Conservation (phyloP, 2,797 vertebrate species). For the Manis crassicaudata region DNA sequence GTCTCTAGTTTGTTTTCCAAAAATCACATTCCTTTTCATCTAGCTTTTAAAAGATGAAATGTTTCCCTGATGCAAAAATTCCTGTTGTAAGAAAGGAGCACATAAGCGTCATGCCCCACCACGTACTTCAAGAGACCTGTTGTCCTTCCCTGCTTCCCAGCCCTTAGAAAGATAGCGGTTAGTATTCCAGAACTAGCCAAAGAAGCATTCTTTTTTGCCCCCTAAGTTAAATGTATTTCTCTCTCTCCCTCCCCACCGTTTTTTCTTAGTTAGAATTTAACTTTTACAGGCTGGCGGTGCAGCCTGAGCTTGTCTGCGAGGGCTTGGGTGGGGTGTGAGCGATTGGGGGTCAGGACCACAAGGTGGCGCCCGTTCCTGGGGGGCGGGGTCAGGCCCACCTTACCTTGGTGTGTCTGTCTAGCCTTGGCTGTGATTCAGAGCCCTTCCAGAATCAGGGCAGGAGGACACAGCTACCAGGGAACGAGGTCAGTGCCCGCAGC, state of each 20-base stretch:
- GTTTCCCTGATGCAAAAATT: background rate
- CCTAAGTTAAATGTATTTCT: background rate
- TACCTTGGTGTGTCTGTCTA: background rate
- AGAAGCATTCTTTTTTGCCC: background rate
- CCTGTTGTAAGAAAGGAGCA: background rate
- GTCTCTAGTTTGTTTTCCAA: background rate
- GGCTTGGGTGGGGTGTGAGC: background rate
- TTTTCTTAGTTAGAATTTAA: background rate
- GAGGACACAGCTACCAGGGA: background rate
- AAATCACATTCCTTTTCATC: background rate
- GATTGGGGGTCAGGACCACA: background rate
- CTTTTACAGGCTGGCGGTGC: background rate
- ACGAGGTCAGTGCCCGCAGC: background rate
- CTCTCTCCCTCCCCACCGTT: background rate
- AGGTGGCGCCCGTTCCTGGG: background rate
- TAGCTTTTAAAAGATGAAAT: background rate
- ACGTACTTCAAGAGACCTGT: background rate
- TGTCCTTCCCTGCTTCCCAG: background rate
- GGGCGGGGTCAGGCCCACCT: background rate
- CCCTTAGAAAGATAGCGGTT: background rate
- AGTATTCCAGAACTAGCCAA: background rate
- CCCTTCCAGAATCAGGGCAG: background rate
- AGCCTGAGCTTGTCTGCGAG: accelerated
- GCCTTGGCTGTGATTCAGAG: background rate
- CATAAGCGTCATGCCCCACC: background rate